These are phyloP conservation scores for Taurulus bubalis DNA, from an alignment of 2,113 vertebrate species.

Conservation along the genomic window DNA sequence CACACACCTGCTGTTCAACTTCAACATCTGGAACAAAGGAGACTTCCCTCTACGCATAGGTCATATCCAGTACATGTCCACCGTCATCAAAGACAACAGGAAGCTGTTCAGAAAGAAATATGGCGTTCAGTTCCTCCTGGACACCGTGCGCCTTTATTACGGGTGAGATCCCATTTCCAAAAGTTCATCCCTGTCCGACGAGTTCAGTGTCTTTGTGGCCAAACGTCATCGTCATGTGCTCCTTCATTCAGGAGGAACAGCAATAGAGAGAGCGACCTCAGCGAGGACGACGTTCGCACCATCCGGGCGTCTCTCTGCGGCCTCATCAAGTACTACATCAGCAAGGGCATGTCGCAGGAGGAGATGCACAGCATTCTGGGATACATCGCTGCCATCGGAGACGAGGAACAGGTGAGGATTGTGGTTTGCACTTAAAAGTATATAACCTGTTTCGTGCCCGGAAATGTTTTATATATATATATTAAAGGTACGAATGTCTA, in stretches of 20 bases:
- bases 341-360: constrained; percentile 93
- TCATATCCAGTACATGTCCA: constrained; percentile 98
- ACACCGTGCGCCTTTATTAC: constrained; percentile 93
- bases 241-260: constrained; percentile 59
- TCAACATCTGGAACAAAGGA: constrained; percentile 96
- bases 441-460: not conserved
- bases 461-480: not conserved
- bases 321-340: constrained; percentile 95
- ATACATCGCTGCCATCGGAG: constrained; percentile 91
- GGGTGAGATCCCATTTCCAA: constrained; percentile 84
- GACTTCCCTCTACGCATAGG: constrained; percentile 97
- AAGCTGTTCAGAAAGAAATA: constrained; percentile 96
- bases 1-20: constrained; percentile 95
- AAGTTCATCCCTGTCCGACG: not conserved
- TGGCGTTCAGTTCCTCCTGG: constrained; percentile 95
- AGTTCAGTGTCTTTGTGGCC: not conserved
- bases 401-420: constrained; percentile 93
- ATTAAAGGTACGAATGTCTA: not conserved
- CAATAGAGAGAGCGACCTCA: constrained; percentile 86
- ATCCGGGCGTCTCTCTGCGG: constrained; percentile 92
- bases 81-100: constrained; percentile 96
- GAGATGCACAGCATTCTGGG: constrained; percentile 96
- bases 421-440: not conserved
- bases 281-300: constrained; percentile 90
- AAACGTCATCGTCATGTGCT: not conserved